phyloP scores from a whole-genome alignment of 2,888 invertebrate genomes.

The Mesochorus sp. region DNA sequence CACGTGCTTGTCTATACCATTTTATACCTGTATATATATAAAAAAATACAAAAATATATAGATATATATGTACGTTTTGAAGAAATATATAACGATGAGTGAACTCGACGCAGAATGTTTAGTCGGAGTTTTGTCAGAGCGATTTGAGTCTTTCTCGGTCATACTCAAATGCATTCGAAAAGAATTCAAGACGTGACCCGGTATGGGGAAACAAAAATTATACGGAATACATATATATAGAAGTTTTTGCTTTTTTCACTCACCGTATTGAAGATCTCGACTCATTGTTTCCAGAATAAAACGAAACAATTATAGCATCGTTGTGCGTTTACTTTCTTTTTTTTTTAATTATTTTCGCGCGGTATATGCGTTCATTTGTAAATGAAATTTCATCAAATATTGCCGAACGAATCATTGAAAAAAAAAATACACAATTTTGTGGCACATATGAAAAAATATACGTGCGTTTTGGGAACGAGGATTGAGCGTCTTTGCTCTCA shows the following conservation, averaged over 20 bases:
- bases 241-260: neutral
- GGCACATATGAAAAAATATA: too few relatives aligned
- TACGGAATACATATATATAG: neutral
- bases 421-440: too few relatives aligned
- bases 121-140: neutral
- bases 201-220: too few relatives aligned
- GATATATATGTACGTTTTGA: neutral
- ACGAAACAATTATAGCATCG: too few relatives aligned
- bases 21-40: neutral
- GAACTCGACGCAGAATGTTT: neutral
- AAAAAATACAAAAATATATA: too few relatives aligned
- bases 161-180: constrained; percentile 18
- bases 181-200: constrained; percentile 21
- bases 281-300: neutral
- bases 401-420: too few relatives aligned
- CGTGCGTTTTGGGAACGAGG: too few relatives aligned
- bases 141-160: constrained; percentile 9
- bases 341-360: too few relatives aligned
- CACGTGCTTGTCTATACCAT: constrained; percentile 11
- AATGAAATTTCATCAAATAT: too few relatives aligned
- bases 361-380: too few relatives aligned
- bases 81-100: neutral
- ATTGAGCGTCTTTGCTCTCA: too few relatives aligned
- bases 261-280: neutral
- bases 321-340: too few relatives aligned